These are phyloP conservation scores for Archaeoteleia sp. DNA, from an alignment of 2,888 invertebrate genomes.

Conservation along the genomic window DNA sequence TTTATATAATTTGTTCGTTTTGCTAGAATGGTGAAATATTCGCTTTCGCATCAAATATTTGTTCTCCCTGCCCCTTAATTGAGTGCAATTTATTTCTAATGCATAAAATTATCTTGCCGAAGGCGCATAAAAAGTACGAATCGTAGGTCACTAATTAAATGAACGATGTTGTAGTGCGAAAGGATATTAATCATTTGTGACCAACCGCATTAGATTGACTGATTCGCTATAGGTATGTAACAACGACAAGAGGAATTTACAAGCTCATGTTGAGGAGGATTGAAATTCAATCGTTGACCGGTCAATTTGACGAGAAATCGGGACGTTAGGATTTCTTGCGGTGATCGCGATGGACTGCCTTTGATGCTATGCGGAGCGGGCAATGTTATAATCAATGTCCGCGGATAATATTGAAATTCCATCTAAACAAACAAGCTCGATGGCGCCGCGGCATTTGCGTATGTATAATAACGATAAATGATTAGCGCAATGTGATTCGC, in stretches of 20 bases:
- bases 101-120: no score
- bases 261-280: slow-evolving; percentile 25
- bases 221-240: slow-evolving; percentile 38
- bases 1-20: no score
- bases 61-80: no score
- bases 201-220: slow-evolving; percentile 36
- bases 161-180: slow-evolving; percentile 3
- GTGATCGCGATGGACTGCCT: slow-evolving; percentile 34
- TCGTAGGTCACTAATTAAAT: no score
- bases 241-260: slow-evolving; percentile 43
- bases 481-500: slow-evolving; percentile 62
- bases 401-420: slow-evolving; percentile 70
- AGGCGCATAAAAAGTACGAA: no score
- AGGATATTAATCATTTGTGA: slow-evolving; percentile 31
- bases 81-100: no score
- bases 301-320: slow-evolving; percentile 40
- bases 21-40: no score
- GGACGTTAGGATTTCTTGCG: slow-evolving; percentile 41
- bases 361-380: slow-evolving; percentile 43
- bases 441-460: slow-evolving; percentile 57
- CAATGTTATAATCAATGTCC: slow-evolving; percentile 54
- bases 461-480: slow-evolving; percentile 58
- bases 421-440: slow-evolving; percentile 69
- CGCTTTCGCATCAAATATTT: no score
- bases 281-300: slow-evolving; percentile 39